Evolutionary conservation across 1,140 invertebrate genomes (phyloP).

Genomic region (Procambarus virginalis): DNA sequence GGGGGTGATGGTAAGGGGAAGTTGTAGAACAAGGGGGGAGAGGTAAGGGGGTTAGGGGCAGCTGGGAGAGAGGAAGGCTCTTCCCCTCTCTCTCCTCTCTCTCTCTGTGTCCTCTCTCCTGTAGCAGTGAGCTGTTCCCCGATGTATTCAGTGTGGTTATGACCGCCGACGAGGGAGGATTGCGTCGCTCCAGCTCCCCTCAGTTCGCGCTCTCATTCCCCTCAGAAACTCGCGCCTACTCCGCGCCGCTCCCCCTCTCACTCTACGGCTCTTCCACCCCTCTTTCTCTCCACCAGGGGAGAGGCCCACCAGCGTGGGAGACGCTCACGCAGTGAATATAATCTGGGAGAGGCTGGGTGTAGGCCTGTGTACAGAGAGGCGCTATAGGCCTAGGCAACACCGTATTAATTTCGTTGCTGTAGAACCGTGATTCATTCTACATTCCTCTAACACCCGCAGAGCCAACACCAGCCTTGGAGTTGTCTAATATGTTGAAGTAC

Average conservation of each 20-base stretch:
- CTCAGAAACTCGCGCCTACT: constrained; percentile 1
- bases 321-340: not conserved
- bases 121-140: not conserved
- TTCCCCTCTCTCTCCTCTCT: not conserved
- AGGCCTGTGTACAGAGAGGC: not conserved
- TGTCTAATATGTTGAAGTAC: too few relatives aligned
- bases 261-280: not conserved
- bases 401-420: not conserved
- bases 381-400: not conserved
- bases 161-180: not conserved
- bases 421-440: not conserved
- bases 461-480: too few relatives aligned
- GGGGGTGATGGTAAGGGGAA: too few relatives aligned
- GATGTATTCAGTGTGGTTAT: constrained; percentile 2
- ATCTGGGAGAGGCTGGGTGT: not conserved
- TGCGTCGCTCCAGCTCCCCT: constrained; percentile 7
- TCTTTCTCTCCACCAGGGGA: not conserved
- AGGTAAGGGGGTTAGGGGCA: too few relatives aligned
- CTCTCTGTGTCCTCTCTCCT: not conserved
- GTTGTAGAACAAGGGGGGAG: too few relatives aligned
- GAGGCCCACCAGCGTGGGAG: not conserved
- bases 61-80: too few relatives aligned
- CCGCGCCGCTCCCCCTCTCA: constrained; percentile 5
- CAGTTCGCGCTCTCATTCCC: constrained; percentile 12
- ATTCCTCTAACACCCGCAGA: too few relatives aligned